phyloP scores from a whole-genome alignment of 2,797 vertebrate genomes.

The Pelochelys cantorii region DNA sequence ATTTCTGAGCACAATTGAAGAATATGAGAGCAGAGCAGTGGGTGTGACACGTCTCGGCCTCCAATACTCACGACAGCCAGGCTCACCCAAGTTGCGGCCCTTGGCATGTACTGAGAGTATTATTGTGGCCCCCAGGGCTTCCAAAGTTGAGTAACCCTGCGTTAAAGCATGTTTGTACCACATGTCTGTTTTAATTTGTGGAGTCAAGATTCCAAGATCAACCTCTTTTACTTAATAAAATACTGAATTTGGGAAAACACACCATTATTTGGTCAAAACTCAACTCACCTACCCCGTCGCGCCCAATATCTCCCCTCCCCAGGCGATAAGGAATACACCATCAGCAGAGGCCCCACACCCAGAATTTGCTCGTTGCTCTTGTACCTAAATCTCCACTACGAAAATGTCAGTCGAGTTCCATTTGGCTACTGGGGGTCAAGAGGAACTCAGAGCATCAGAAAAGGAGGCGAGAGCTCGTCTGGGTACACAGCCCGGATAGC shows the following conservation, averaged over 20 bases:
- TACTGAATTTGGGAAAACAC: background rate
- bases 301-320: background rate
- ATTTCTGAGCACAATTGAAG: background rate
- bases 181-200: background rate
- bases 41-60: accelerated
- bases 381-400: background rate
- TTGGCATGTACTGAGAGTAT: too few relatives aligned
- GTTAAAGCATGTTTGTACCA: background rate
- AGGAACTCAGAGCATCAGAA: background rate
- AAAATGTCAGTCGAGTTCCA: background rate
- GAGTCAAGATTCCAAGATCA: background rate
- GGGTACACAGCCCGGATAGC: background rate
- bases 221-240: background rate
- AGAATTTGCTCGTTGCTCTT: background rate
- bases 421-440: background rate
- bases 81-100: constrained; percentile 87
- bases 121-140: too few relatives aligned
- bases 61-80: constrained; percentile 87
- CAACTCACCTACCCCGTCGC: background rate
- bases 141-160: too few relatives aligned
- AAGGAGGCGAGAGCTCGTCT: background rate
- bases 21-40: background rate
- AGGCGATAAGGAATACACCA: background rate
- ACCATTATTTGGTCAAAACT: background rate
- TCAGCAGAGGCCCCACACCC: background rate